Conservation (phyloP, 2,797 vertebrate genomes). For the Labroides dimidiatus region DNA sequence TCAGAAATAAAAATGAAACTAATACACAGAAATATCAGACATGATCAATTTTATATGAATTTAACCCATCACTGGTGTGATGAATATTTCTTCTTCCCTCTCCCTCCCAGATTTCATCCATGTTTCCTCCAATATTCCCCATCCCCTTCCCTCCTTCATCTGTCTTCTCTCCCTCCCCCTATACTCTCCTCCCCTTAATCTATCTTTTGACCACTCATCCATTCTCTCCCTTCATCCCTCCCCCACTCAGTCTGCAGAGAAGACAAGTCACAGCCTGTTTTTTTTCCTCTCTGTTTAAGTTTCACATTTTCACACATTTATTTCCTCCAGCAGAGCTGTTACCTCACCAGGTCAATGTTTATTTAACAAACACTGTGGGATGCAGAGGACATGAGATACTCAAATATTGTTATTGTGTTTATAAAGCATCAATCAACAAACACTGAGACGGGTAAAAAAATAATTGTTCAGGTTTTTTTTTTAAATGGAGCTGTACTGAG, state of each 20-base stretch:
- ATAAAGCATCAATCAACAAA: background rate
- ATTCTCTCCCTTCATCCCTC: slow-evolving; percentile 19
- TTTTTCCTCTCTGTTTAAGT: slow-evolving; percentile 14
- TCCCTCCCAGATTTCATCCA: slow-evolving; percentile 1
- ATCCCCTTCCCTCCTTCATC: slow-evolving; percentile 19
- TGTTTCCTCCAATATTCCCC: slow-evolving; percentile 17
- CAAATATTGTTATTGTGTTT: background rate
- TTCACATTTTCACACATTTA: slow-evolving; percentile 2
- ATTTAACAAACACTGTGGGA: background rate
- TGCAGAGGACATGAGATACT: background rate
- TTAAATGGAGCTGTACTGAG: too few species aligned
- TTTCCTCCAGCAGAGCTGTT: background rate
- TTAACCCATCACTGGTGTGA: background rate
- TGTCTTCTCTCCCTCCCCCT: slow-evolving; percentile 10
- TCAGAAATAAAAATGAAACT: background rate
- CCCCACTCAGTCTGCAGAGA: slow-evolving; percentile 19
- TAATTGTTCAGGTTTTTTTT: background rate
- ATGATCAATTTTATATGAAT: background rate
- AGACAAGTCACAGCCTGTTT: background rate
- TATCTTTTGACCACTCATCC: slow-evolving; percentile 39
- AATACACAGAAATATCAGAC: too few species aligned
- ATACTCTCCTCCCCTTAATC: slow-evolving; percentile 26
- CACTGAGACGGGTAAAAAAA: background rate
- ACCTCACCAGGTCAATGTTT: background rate
- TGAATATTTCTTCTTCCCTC: background rate